phyloP scores from a whole-genome alignment of 2,888 invertebrate species.

The Neoscelio sp. region DNA sequence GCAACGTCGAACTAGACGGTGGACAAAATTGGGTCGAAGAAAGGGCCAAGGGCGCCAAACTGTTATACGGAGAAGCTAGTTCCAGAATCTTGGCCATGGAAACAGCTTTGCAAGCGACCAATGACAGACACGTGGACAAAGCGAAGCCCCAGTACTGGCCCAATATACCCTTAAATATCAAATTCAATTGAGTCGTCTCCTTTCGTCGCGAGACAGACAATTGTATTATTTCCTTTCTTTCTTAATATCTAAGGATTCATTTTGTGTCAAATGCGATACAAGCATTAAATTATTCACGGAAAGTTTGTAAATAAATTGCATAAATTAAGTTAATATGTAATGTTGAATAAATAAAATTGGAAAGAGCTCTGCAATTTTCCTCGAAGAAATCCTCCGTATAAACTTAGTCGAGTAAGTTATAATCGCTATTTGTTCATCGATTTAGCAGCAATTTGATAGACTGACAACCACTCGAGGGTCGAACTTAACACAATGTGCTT shows the following conservation, averaged over 20 bases:
- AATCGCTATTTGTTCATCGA: background rate
- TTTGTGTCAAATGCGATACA: no score
- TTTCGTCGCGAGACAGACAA: no score
- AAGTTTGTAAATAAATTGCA: background rate
- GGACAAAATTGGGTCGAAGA: constrained; percentile 78
- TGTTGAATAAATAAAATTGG: no score
- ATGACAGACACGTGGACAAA: constrained; percentile 86
- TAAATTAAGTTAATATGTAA: no score
- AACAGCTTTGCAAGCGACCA: constrained; percentile 87
- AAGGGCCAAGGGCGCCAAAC: constrained; percentile 82
- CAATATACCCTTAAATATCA: constrained; percentile 86
- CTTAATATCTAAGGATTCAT: no score
- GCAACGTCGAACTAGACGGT: constrained; percentile 64
- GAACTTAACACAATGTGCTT: constrained; percentile 43
- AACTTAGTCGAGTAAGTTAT: no score
- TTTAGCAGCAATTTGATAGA: constrained; percentile 25
- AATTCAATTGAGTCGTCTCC: no score
- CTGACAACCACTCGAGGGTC: constrained; percentile 30
- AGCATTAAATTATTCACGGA: no score
- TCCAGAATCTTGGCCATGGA: constrained; percentile 89
- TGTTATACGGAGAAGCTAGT: constrained; percentile 87
- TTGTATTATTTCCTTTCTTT: no score
- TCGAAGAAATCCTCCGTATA: no score
- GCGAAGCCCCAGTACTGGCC: constrained; percentile 89
- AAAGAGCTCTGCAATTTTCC: no score